Conservation (phyloP, 1,140 invertebrate genomes). For the Linepithema humile region DNA sequence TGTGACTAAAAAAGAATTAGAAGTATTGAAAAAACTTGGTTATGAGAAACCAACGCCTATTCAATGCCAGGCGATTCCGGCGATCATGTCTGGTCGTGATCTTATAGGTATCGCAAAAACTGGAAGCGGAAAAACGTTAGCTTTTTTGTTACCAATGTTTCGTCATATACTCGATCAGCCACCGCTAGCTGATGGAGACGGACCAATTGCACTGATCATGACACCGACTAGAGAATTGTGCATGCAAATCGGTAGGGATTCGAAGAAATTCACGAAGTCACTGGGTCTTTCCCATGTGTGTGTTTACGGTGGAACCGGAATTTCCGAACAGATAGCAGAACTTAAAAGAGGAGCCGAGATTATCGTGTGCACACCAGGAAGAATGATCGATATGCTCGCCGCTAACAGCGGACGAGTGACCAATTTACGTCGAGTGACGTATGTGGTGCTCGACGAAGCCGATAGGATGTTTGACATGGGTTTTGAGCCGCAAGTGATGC, state of each 20-base stretch:
- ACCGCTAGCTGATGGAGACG: slow-evolving; percentile 96
- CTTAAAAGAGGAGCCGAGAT: slow-evolving; percentile 99
- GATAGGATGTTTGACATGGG: slow-evolving; percentile 99
- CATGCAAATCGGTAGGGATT: slow-evolving; percentile 99
- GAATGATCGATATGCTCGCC: slow-evolving; percentile 99
- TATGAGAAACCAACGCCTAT: slow-evolving; percentile 99
- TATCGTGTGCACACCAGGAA: slow-evolving; percentile 99
- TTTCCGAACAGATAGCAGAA: slow-evolving; percentile 98
- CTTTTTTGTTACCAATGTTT: slow-evolving; percentile 99
- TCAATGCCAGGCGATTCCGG: slow-evolving; percentile 98
- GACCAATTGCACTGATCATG: slow-evolving; percentile 98
- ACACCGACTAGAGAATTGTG: slow-evolving; percentile 99
- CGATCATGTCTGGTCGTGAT: slow-evolving; percentile 99
- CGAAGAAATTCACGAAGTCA: slow-evolving; percentile 97
- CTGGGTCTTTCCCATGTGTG: slow-evolving; percentile 95
- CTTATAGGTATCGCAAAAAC: slow-evolving; percentile 99
- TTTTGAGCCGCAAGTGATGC: slow-evolving; percentile 99
- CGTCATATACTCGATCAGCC: slow-evolving; percentile 98
- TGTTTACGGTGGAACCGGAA: slow-evolving; percentile 99
- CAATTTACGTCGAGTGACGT: slow-evolving; percentile 97
- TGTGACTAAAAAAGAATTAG: slow-evolving; percentile 97
- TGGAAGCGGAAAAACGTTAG: slow-evolving; percentile 99
- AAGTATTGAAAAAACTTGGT: slow-evolving; percentile 95
- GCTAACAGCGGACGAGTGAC: slow-evolving; percentile 99
- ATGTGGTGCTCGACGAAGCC: slow-evolving; percentile 99